These are phyloP conservation scores for Scelioninae gen. 2 DNA, from an alignment of 2,888 invertebrate species.

Conservation along the genomic window DNA sequence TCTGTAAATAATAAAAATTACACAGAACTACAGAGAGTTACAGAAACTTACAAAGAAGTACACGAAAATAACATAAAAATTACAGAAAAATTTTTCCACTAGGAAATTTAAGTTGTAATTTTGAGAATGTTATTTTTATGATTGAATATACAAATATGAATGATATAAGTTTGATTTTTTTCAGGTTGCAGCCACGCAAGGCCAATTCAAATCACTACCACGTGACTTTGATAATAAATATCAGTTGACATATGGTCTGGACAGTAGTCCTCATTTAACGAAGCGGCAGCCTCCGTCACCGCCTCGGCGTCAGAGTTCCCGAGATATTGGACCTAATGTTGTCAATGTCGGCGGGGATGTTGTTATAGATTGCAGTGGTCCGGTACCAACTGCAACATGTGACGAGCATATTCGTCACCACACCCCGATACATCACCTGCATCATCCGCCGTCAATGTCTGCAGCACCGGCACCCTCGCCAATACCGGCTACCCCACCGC, in stretches of 20 bases:
- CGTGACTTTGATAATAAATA: constrained; percentile 77
- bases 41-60: too few species aligned
- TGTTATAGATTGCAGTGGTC: constrained; percentile 75
- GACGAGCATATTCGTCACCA: constrained; percentile 72
- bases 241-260: constrained; percentile 75
- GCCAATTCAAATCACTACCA: constrained; percentile 77
- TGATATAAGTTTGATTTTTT: constrained; percentile 12
- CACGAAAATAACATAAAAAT: too few species aligned
- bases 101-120: too few species aligned
- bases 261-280: constrained; percentile 83
- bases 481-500: constrained; percentile 80
- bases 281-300: constrained; percentile 89
- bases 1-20: too few species aligned
- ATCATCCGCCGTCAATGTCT: constrained; percentile 63
- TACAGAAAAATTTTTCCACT: too few species aligned
- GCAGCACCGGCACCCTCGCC: constrained; percentile 79
- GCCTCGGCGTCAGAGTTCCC: constrained; percentile 82
- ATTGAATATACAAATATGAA: too few species aligned
- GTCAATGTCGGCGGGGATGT: constrained; percentile 69
- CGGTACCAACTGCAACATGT: constrained; percentile 75
- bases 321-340: constrained; percentile 65
- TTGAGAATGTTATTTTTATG: too few species aligned
- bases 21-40: too few species aligned
- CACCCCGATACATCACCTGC: constrained; percentile 65
- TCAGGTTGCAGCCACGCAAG: constrained; percentile 73